Base-by-base conservation (phyloP, 2,888 invertebrate genomes). In the Cephus spinipes region DNA sequence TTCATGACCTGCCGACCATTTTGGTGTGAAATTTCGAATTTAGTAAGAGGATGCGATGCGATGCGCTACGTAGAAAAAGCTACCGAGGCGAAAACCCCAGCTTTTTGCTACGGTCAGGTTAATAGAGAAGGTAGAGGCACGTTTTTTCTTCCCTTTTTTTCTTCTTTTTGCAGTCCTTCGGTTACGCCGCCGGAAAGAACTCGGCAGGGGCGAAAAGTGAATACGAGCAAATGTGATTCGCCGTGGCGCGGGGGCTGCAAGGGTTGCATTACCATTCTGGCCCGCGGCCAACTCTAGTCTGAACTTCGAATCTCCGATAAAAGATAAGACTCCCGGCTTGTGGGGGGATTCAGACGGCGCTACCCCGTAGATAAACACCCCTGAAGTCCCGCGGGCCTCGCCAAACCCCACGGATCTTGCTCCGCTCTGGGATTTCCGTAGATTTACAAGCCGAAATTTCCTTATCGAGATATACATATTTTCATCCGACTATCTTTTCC, bases 191-290 rank as follows among this genome's bases (percentile, higher is more conserved):
- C 35, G 33, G 30, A 74, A 23, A 34, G 74, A 30, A 35, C 30
- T 35, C 74, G n/a, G 35, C 35, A 74, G n/a, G 74, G 30, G 86
- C 81, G 85, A 85, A 87, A 86, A 88, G 88, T 87, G 88, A 88
- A 88, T 88, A 84, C 83, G 77, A 84, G 84, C 81, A 86, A 86
- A 86, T 85, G 85, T 85, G 87, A 87, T 87, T 88, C 85, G 86
- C 79, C 79, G 79, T 81, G 82, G 83, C 82, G 77, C 77, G 77
- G 78, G 78, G 80, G 79, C 79, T 80, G 81, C 80, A 76, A 80
- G 82, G 84, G 82, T 86, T 84, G 86, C 88, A 89, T 89, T 88
- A 89, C 88, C 88, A 88, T 89, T 89, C 89, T 89, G 89, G 89
- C 87, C 71, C 75, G 9, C 55, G 74, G 88, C 89, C 89, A 89